A percentile compares a stretch with the other conserved stretches of the same genome.
Evolutionary conservation across 1,140 invertebrate species (phyloP).

Genomic region (Cyclina sinensis): DNA sequence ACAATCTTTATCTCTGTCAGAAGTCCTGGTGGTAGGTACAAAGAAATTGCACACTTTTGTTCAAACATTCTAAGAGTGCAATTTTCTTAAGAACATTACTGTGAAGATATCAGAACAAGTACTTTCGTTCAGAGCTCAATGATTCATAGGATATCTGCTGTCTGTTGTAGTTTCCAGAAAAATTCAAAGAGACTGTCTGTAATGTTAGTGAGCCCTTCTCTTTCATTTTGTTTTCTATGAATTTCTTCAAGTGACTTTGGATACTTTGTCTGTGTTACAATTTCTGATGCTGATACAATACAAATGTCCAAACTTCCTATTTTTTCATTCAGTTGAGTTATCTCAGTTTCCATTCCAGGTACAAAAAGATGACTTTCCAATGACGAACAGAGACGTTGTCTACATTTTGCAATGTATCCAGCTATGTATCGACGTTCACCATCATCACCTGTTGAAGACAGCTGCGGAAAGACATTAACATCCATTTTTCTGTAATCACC

Average conservation of each 20-base stretch:
- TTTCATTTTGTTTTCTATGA: conserved; percentile 13
- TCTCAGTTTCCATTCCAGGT: conserved; percentile 26
- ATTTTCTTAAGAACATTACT: no score
- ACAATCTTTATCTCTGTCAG: no score
- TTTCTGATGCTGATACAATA: conserved; percentile 8
- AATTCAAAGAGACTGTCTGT: conserved; percentile 11
- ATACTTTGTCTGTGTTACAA: background rate
- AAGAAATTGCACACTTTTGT: no score
- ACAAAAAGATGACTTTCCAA: background rate
- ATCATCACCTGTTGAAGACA: background rate
- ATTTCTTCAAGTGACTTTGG: background rate
- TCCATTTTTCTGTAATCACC: background rate
- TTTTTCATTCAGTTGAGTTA: background rate
- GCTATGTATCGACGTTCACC: conserved; percentile 1
- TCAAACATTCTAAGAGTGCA: no score
- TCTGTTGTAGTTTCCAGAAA: background rate
- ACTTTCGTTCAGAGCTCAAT: background rate
- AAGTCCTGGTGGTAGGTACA: no score
- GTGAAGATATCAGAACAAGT: background rate
- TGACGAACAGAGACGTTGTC: conserved; percentile 1
- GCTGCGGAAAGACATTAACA: background rate
- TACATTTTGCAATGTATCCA: conserved; percentile 45
- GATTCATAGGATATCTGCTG: background rate
- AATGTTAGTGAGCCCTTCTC: conserved; percentile 32
- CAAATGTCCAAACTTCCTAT: background rate